Base-by-base conservation (phyloP, 2,888 invertebrate genomes). In the Sphaerophoria taeniata region DNA sequence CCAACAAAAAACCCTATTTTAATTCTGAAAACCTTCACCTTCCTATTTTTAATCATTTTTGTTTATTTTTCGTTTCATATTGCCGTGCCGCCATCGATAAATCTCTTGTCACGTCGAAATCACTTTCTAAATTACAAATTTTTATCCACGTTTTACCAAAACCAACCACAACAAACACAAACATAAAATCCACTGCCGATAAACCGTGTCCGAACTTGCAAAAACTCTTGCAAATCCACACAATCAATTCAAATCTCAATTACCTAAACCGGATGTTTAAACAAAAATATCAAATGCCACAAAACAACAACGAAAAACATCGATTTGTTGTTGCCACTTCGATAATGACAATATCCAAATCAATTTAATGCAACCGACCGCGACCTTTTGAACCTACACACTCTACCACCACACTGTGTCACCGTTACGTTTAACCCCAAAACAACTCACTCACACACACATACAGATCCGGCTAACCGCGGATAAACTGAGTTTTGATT, bases 401-500 rank as follows among this genome's bases (percentile, higher is more conserved):
- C 7, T 7, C 6, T 39, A 65, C 4, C 24, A 3, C 47, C 33
- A 11, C 43, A 4, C 33, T 11, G 45, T 11, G 14, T 0, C 14
- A 34, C 16, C 14, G 34, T 9, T 1, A 16, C 14, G 34, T 55
- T 3, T n/a, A 55, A 33, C 7, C 16, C 5, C 24, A 51, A 24
- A 24, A 24, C 24, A 24, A 24, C 24, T 24, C n/a, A n/a, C n/a
- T 24, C 24, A 24, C 2, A 24, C 2, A 24, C 39, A n/a, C 31
- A 33, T 60, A 12, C 89, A 96, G 96, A 93, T 97, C 39, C 94
- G 96, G 74, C 94, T 96, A 89, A 95, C 96, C 9, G 96, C 96
- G 90, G 97, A 97, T 90, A 97, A 97, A 92, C 95, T 97, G 83
- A 94, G 97, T 88, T 97, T 97, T 90, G 96, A 97, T 91, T 92